Conservation (phyloP, 2,888 invertebrate genomes). For the Drosophila villosipedis region DNA sequence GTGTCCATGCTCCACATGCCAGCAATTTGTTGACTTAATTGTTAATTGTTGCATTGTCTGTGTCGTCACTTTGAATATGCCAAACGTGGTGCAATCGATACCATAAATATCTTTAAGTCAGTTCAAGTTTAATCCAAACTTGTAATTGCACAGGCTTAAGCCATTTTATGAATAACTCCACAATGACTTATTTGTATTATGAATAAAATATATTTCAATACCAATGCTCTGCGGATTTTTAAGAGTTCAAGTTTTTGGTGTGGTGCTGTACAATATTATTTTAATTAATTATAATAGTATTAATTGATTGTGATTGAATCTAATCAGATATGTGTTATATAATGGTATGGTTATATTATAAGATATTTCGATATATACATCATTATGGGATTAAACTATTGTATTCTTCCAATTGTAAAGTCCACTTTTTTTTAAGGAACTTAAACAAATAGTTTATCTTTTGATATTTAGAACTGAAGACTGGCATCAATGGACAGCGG, state of each 20-base stretch:
- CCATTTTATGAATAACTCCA: background rate
- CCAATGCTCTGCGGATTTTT: background rate
- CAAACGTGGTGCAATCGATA: constrained; percentile 15
- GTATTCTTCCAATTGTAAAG: background rate
- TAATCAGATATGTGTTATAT: background rate
- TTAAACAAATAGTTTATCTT: background rate
- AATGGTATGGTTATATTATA: background rate
- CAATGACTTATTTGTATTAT: background rate
- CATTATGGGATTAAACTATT: background rate
- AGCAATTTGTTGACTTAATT: constrained; percentile 47
- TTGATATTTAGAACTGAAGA: constrained; percentile 6
- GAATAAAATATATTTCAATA: background rate
- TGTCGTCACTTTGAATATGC: constrained; percentile 26
- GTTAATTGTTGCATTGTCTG: constrained; percentile 56
- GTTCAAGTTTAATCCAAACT: constrained; percentile 32
- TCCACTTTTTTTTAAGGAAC: background rate
- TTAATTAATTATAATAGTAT: background rate
- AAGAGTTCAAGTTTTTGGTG: background rate
- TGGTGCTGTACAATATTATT: background rate
- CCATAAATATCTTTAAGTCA: constrained; percentile 31
- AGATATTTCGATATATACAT: background rate
- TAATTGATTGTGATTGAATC: background rate
- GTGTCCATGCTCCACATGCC: constrained; percentile 58
- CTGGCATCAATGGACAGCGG: background rate
- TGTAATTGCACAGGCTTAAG: constrained; percentile 6